Conservation (phyloP, 2,888 invertebrate genomes). For the Dusona sp. region DNA sequence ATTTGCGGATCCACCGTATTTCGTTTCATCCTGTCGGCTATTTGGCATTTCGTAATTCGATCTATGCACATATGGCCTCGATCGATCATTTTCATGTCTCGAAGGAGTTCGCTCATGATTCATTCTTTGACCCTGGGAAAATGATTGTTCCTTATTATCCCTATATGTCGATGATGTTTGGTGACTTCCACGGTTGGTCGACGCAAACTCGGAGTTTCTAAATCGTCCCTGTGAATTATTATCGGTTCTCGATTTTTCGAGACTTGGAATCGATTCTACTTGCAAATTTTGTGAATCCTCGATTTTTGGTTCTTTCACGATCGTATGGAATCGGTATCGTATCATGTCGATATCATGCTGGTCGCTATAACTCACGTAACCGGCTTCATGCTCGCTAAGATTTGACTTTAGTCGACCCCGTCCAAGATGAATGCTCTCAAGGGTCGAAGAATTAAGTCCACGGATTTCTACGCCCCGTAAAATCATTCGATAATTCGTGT, state of each 20-base stretch:
- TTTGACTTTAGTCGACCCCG: conserved; percentile 79
- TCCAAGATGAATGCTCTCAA: conserved; percentile 81
- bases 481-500: conserved; percentile 80
- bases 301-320: conserved; percentile 77
- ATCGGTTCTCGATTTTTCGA: conserved; percentile 22
- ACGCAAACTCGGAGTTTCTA: conserved; percentile 9
- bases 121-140: conserved; percentile 16
- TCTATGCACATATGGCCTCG: conserved; percentile 24
- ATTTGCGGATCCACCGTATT: conserved; percentile 19
- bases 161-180: conserved; percentile 43
- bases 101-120: neutral
- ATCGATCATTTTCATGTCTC: conserved; percentile 26
- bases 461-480: conserved; percentile 78
- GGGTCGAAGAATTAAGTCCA: conserved; percentile 79
- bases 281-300: conserved; percentile 60
- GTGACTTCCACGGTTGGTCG: neutral
- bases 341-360: conserved; percentile 79
- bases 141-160: conserved; percentile 17
- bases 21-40: conserved; percentile 10
- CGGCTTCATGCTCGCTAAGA: conserved; percentile 80
- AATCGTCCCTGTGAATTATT: conserved; percentile 19
- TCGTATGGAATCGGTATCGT: conserved; percentile 81
- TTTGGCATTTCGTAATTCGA: conserved; percentile 32
- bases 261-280: conserved; percentile 51
- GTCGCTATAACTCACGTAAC: conserved; percentile 82